A percentile compares a stretch with the other conserved stretches of the same genome.
Conservation (phyloP, 2,113 vertebrate species). For the Mobula hypostoma region DNA sequence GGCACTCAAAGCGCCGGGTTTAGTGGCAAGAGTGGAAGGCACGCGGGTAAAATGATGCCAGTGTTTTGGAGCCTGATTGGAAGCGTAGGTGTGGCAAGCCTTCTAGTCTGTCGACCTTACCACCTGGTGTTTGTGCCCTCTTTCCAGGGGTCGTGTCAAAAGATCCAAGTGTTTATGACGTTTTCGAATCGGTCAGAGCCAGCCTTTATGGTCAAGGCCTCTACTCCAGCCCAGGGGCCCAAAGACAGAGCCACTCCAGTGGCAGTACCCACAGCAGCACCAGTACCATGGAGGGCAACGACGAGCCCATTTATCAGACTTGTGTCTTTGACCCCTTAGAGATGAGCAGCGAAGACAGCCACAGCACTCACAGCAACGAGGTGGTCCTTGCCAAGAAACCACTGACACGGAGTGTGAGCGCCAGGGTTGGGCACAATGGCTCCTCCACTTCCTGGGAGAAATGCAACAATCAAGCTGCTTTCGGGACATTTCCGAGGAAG, state of each 20-base stretch:
- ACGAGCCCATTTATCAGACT: conserved; percentile 81
- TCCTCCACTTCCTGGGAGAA: not conserved
- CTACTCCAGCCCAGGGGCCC: conserved; percentile 53
- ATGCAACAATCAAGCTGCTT: conserved; percentile 36
- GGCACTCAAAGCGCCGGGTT: not conserved
- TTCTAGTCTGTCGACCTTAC: not conserved
- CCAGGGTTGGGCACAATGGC: conserved; percentile 61
- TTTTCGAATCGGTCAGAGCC: conserved; percentile 75
- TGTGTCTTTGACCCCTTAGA: conserved; percentile 62
- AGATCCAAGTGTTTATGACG: conserved; percentile 81
- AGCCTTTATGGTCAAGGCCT: conserved; percentile 69
- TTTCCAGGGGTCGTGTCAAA: conserved; percentile 78
- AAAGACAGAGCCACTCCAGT: not conserved
- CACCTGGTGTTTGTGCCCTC: not conserved
- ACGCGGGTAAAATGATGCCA: not conserved
- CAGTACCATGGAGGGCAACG: conserved; percentile 51
- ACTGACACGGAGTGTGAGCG: conserved; percentile 69
- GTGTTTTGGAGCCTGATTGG: not conserved
- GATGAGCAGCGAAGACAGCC: conserved; percentile 41
- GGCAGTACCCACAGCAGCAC: not conserved
- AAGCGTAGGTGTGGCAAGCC: not conserved
- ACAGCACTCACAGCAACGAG: conserved; percentile 47
- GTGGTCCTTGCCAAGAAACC: conserved; percentile 55
- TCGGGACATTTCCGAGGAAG: conserved; percentile 67
- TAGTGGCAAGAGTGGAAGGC: not conserved